A percentile compares a stretch with the other conserved stretches of the same genome.
Evolutionary conservation across 2,888 invertebrate species (phyloP).

Genomic region (Brenthis ino): DNA sequence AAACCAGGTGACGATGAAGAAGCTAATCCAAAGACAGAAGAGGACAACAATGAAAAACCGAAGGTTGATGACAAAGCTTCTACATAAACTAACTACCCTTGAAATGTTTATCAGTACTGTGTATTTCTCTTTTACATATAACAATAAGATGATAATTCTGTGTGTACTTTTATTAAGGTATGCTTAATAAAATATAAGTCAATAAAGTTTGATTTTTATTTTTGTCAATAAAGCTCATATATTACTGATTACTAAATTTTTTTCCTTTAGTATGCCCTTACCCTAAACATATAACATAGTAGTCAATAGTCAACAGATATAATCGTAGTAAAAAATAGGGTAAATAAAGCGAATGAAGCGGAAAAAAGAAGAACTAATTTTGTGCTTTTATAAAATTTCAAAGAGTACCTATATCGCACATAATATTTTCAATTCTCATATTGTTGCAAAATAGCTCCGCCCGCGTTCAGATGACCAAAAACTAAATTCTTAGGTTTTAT

Average conservation of each 20-base stretch:
- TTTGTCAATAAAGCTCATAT: neutral
- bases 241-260: neutral
- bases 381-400: too few relatives aligned
- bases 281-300: too few relatives aligned
- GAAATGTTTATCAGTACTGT: slow-evolving; percentile 3
- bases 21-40: slow-evolving; percentile 58
- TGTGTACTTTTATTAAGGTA: slow-evolving; percentile 11
- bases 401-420: too few relatives aligned
- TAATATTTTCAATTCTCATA: too few relatives aligned
- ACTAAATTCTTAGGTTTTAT: too few relatives aligned
- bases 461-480: too few relatives aligned
- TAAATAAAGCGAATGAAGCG: too few relatives aligned
- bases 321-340: too few relatives aligned
- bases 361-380: too few relatives aligned
- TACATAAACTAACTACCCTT: slow-evolving; percentile 46
- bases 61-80: slow-evolving; percentile 60
- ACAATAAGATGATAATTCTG: slow-evolving; percentile 4
- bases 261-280: too few relatives aligned
- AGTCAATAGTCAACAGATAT: too few relatives aligned
- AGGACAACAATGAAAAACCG: slow-evolving; percentile 61
- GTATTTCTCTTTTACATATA: neutral
- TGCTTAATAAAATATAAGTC: slow-evolving; percentile 1
- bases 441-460: too few relatives aligned
- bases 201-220: slow-evolving; percentile 8
- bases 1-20: slow-evolving; percentile 71